Evolutionary conservation across 2,888 invertebrate genomes (phyloP).

Genomic region (Apamea monoglypha): DNA sequence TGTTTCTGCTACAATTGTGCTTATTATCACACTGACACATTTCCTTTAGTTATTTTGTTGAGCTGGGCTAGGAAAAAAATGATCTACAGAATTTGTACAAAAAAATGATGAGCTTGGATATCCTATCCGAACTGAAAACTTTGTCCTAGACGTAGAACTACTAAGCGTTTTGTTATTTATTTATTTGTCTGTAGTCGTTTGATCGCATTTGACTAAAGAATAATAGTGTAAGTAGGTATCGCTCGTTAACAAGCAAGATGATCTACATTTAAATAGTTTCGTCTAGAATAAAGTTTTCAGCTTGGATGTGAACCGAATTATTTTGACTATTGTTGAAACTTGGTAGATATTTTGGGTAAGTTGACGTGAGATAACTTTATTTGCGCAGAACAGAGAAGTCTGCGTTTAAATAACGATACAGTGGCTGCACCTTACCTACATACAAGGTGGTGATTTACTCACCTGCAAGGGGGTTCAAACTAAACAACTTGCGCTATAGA

Average conservation of each 20-base stretch:
- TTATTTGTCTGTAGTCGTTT: background rate
- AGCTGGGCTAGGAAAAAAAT: slow-evolving; percentile 25
- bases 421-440: background rate
- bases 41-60: slow-evolving; percentile 52
- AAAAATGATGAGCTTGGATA: background rate
- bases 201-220: background rate
- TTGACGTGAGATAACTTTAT: background rate
- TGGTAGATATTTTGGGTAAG: too few species aligned
- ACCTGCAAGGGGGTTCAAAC: too few species aligned
- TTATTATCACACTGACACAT: slow-evolving; percentile 63
- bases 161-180: background rate
- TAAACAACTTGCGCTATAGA: too few species aligned
- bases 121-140: background rate
- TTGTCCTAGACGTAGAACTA: background rate
- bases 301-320: background rate
- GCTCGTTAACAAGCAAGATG: background rate
- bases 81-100: background rate
- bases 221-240: background rate
- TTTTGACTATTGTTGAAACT: background rate
- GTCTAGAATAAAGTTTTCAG: background rate
- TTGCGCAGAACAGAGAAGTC: background rate
- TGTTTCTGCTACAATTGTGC: slow-evolving; percentile 66
- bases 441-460: too few species aligned
- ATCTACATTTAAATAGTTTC: too few species aligned
- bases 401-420: background rate